Evolutionary conservation across 53 echinoderm and acorn worm species (phyloP).

Genomic region (Arbacia lixula): DNA sequence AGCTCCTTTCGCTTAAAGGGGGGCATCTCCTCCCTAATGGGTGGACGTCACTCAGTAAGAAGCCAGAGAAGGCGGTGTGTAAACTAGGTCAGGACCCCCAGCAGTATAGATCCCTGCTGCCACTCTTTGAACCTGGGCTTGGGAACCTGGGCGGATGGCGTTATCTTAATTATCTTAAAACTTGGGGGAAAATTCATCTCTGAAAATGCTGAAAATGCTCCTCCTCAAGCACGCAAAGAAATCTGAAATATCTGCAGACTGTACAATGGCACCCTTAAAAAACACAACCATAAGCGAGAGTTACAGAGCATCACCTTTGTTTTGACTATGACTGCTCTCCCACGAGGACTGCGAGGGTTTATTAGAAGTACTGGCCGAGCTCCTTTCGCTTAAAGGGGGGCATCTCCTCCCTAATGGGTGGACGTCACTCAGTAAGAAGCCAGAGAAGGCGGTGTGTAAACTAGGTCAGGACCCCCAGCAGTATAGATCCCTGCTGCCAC

Average conservation of each 20-base stretch:
- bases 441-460: slow-evolving; percentile 17
- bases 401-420: slow-evolving; percentile 10
- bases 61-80: slow-evolving; percentile 19
- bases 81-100: slow-evolving; percentile 22
- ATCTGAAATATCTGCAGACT: no score
- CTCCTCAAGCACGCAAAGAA: no score
- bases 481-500: background rate
- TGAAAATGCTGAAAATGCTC: no score
- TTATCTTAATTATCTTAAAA: no score
- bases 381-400: background rate
- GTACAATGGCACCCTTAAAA: no score
- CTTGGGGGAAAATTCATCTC: no score
- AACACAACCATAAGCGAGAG: no score
- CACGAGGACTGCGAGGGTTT: background rate
- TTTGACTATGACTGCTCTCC: slow-evolving; percentile 13
- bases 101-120: background rate
- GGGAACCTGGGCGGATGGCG: no score
- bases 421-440: slow-evolving; percentile 20
- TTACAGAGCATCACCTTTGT: slow-evolving; percentile 1
- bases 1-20: background rate
- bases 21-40: slow-evolving; percentile 3
- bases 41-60: slow-evolving; percentile 14
- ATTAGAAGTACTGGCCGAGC: background rate
- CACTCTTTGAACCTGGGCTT: no score
- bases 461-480: slow-evolving; percentile 13